phyloP scores from a whole-genome alignment of 2,113 vertebrate species.

The Nesogale talazaci region DNA sequence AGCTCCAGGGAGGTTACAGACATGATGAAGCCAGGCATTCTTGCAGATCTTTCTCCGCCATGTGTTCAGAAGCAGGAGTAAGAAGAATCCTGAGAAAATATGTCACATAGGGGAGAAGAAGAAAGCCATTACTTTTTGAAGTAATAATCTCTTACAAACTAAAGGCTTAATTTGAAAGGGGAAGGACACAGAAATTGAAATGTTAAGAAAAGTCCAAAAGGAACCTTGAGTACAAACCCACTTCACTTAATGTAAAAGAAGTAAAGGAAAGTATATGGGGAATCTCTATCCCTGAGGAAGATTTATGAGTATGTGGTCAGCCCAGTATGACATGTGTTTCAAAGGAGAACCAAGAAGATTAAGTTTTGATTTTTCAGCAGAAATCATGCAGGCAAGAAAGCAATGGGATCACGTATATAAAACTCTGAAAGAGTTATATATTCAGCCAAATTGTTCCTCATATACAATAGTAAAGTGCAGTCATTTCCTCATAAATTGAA shows the following conservation, averaged over 20 bases:
- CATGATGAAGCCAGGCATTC: not conserved
- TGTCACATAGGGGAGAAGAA: not conserved
- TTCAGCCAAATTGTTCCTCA: too few species aligned
- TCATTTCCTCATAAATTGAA: too few species aligned
- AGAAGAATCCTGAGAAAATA: not conserved
- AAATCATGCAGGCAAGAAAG: too few species aligned
- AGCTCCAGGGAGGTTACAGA: not conserved
- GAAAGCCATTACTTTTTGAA: not conserved
- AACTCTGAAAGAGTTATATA: too few species aligned
- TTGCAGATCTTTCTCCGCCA: not conserved
- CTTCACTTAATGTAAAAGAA: not conserved
- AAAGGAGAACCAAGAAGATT: too few species aligned
- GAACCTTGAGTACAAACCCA: not conserved
- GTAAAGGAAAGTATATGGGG: not conserved
- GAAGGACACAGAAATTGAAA: not conserved
- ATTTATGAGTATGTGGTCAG: not conserved
- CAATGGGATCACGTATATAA: too few species aligned
- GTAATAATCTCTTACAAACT: not conserved
- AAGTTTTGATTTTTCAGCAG: too few species aligned
- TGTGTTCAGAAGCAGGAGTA: not conserved
- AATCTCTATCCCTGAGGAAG: not conserved
- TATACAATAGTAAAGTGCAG: too few species aligned
- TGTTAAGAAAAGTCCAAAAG: not conserved
- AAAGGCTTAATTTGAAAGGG: not conserved
- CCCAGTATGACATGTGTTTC: not conserved